A percentile compares a stretch with the other conserved stretches of the same genome.
Evolutionary conservation across 2,888 invertebrate species (phyloP).

Genomic region (Gymnosoma rotundatum): DNA sequence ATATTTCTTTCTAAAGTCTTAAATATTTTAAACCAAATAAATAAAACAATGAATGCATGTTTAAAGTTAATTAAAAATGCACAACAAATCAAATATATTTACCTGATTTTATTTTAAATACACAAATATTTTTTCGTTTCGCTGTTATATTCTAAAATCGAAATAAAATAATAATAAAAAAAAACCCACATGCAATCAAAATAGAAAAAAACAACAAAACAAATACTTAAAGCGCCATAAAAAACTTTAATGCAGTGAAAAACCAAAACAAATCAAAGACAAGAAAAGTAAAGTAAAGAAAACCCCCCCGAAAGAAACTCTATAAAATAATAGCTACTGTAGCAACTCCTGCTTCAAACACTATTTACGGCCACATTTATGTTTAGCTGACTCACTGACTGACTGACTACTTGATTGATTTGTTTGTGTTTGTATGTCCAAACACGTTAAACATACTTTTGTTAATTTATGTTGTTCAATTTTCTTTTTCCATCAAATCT

Average conservation of each 20-base stretch:
- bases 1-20: neutral
- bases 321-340: constrained; percentile 30
- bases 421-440: constrained; percentile 16
- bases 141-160: constrained; percentile 23
- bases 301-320: constrained; percentile 11
- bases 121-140: neutral
- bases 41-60: constrained; percentile 51
- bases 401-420: neutral
- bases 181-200: constrained; percentile 29
- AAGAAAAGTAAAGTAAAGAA: neutral
- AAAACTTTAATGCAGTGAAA: constrained; percentile 2
- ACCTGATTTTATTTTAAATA: constrained; percentile 1
- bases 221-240: constrained; percentile 31
- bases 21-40: constrained; percentile 24
- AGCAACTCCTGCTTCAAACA: constrained; percentile 24
- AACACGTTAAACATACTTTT: constrained; percentile 36
- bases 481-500: neutral
- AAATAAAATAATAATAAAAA: constrained; percentile 15
- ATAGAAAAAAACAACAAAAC: neutral
- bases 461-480: neutral
- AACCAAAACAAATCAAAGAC: constrained; percentile 9
- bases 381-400: constrained; percentile 4
- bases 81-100: constrained; percentile 56
- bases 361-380: neutral
- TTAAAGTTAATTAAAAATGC: constrained; percentile 59